Conservation (phyloP, 2,797 vertebrate genomes). For the Pseudochromis fuscus region DNA sequence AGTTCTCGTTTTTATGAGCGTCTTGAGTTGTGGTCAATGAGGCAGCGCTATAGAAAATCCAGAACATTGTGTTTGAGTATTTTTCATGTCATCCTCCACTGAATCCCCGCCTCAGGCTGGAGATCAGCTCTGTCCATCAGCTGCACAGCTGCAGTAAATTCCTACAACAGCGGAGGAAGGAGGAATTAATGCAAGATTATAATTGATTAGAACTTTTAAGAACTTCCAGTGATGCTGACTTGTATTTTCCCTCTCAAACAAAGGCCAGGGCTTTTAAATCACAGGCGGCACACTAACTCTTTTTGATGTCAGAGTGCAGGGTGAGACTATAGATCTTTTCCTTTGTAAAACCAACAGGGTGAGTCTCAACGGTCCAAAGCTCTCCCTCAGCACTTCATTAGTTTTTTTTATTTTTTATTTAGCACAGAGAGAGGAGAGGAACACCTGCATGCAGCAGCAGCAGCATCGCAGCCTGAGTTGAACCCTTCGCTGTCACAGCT, state of each 20-base stretch:
- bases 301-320: slow-evolving; percentile 44
- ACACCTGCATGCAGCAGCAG: slow-evolving; percentile 56
- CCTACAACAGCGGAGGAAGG: slow-evolving; percentile 17
- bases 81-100: slow-evolving; percentile 25
- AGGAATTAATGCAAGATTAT: slow-evolving; percentile 41
- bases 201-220: slow-evolving; percentile 60
- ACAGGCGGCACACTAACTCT: slow-evolving; percentile 42
- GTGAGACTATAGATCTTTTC: slow-evolving; percentile 58
- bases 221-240: slow-evolving; percentile 59
- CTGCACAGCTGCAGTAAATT: slow-evolving; percentile 20
- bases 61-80: not conserved
- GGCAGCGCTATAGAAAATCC: not conserved
- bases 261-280: slow-evolving; percentile 61
- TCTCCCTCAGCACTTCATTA: slow-evolving; percentile 63
- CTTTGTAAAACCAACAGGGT: slow-evolving; percentile 47
- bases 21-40: not conserved
- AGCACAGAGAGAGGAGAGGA: slow-evolving; percentile 42
- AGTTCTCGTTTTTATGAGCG: not conserved
- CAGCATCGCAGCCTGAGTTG: slow-evolving; percentile 34
- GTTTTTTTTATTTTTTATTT: slow-evolving; percentile 34
- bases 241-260: slow-evolving; percentile 52
- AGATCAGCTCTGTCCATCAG: slow-evolving; percentile 38
- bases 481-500: slow-evolving; percentile 38
- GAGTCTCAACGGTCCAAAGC: slow-evolving; percentile 51
- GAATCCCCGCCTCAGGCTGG: slow-evolving; percentile 16